Evolutionary conservation across 2,797 vertebrate genomes (phyloP).

Genomic region (Propithecus perrieri): DNA sequence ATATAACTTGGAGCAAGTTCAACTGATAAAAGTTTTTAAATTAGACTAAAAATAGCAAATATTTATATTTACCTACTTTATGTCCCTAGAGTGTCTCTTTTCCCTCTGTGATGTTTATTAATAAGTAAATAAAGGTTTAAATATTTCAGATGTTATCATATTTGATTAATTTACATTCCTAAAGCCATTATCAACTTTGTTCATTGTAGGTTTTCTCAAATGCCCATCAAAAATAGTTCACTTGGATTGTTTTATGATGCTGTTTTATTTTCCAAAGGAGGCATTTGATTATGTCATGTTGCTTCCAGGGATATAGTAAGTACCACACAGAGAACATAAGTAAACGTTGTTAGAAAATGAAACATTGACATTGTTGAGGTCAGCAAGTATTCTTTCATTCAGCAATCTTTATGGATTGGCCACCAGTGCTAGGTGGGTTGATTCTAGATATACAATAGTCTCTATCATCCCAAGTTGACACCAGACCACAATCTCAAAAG

Average conservation of each 20-base stretch:
- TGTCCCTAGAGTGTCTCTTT: background rate
- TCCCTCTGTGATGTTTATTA: background rate
- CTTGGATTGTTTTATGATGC: background rate
- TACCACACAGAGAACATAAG: background rate
- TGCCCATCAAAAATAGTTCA: background rate
- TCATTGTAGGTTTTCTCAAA: slow-evolving; percentile 40
- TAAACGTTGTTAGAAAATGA: background rate
- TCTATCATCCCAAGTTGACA: background rate
- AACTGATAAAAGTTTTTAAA: background rate
- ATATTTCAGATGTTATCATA: background rate
- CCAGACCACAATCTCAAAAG: background rate
- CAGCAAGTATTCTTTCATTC: background rate
- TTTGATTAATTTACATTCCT: slow-evolving; percentile 1
- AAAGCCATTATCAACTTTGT: background rate
- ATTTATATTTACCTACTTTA: background rate
- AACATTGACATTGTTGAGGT: background rate
- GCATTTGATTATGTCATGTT: background rate
- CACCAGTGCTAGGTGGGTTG: background rate
- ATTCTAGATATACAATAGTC: background rate
- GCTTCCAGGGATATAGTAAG: background rate
- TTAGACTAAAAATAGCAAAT: background rate
- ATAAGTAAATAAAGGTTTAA: slow-evolving; percentile 22
- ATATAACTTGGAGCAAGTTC: background rate
- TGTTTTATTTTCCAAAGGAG: background rate
- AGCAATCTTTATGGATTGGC: background rate